Conservation (phyloP, 1,140 invertebrate species). For the Meloidogyne hapla region DNA sequence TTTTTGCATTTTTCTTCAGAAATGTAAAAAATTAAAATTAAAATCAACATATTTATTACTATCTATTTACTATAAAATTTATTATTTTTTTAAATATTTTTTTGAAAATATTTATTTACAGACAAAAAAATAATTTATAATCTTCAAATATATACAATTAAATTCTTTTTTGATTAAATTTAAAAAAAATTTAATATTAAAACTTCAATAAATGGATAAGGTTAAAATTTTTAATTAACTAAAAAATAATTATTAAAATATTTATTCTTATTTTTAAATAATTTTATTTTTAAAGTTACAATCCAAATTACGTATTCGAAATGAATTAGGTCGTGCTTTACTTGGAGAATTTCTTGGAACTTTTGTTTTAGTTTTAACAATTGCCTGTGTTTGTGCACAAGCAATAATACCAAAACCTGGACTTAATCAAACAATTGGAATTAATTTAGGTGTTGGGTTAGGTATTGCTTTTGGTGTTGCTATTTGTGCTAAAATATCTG, state of each 20-base stretch:
- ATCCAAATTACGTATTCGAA: conserved; percentile 45
- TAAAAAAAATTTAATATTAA: too few species aligned
- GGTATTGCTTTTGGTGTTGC: conserved; percentile 53
- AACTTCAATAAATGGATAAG: neutral
- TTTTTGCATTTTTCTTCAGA: too few species aligned
- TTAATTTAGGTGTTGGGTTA: conserved; percentile 50
- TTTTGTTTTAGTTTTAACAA: conserved; percentile 41
- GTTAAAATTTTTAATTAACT: neutral
- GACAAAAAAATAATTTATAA: too few species aligned
- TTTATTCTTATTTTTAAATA: too few species aligned
- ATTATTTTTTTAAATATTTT: too few species aligned
- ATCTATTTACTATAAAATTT: too few species aligned
- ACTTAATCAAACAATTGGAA: conserved; percentile 41
- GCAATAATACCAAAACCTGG: conserved; percentile 27
- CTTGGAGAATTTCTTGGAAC: conserved; percentile 52
- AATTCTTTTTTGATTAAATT: too few species aligned
- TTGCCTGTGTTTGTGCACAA: conserved; percentile 35
- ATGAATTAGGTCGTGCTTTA: conserved; percentile 43
- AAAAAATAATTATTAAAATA: too few species aligned
- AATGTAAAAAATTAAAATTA: too few species aligned
- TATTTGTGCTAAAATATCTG: conserved; percentile 49
- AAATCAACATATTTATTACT: too few species aligned
- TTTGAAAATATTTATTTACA: too few species aligned
- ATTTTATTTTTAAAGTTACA: conserved; percentile 28
- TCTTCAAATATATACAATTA: too few species aligned